Percentiles rank a stretch among this genome's conserved stretches.
Conservation (phyloP, 2,797 vertebrate species). For the Hemitrygon akajei region DNA sequence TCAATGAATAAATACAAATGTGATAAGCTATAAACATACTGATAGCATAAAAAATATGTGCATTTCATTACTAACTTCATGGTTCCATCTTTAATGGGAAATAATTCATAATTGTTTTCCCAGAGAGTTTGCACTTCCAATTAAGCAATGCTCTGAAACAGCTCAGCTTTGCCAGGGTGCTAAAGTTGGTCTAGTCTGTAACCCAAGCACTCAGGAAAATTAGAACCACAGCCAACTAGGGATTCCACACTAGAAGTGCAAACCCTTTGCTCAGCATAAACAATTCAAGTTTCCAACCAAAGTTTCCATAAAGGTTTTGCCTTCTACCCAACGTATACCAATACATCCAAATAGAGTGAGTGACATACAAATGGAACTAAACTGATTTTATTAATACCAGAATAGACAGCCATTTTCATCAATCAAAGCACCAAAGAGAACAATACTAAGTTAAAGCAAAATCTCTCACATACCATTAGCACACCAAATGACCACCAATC, state of each 20-base stretch:
- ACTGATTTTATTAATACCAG: neutral
- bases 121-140: neutral
- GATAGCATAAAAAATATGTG: neutral
- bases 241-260: neutral
- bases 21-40: neutral
- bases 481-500: constrained; percentile 99
- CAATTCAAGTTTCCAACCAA: neutral
- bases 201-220: too few species aligned
- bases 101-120: neutral
- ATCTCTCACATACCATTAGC: constrained; percentile 73
- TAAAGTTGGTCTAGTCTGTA: neutral
- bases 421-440: neutral
- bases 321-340: neutral
- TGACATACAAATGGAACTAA: neutral
- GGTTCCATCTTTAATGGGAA: neutral
- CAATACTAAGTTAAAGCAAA: neutral
- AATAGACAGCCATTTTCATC: neutral
- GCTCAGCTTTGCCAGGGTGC: neutral
- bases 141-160: neutral
- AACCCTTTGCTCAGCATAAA: neutral
- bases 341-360: neutral
- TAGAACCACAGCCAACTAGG: neutral
- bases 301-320: neutral
- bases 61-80: neutral
- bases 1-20: neutral